These are phyloP conservation scores for Cynaeus angustus DNA, from an alignment of 2,888 invertebrate genomes.

Conservation along the genomic window DNA sequence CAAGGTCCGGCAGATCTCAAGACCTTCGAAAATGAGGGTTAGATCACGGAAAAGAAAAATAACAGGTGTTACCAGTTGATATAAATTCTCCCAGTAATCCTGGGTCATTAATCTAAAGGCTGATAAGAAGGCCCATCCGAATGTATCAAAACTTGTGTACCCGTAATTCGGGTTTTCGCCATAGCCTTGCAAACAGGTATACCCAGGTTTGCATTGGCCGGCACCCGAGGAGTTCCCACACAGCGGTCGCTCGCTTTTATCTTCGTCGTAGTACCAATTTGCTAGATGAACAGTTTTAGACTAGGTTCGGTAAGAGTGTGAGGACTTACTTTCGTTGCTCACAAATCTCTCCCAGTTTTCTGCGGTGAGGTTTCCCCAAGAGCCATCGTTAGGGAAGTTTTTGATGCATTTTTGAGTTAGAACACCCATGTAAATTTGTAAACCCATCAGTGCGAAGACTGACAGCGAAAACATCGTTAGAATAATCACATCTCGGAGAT, in stretches of 20 bases:
- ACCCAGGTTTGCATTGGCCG: constrained; percentile 90
- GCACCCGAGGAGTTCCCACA: constrained; percentile 96
- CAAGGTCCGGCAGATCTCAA: constrained; percentile 96
- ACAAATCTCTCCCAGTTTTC: constrained; percentile 89
- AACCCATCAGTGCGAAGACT: constrained; percentile 98
- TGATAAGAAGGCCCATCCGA: constrained; percentile 97
- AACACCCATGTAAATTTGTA: constrained; percentile 99
- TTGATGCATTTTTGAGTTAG: constrained; percentile 96
- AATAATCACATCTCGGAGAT: constrained; percentile 99
- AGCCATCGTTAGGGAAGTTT: constrained; percentile 90
- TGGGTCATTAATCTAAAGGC: constrained; percentile 99
- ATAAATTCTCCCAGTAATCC: constrained; percentile 99
- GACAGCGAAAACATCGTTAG: constrained; percentile 99
- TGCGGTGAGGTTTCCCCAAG: constrained; percentile 89
- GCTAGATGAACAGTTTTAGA: constrained; percentile 72
- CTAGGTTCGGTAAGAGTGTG: constrained; percentile 14
- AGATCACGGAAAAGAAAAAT: too few species aligned
- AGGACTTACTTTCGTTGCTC: constrained; percentile 84
- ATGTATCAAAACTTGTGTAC: constrained; percentile 98
- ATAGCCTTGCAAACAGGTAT: constrained; percentile 92
- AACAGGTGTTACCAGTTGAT: constrained; percentile 94
- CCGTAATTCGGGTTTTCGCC: constrained; percentile 97
- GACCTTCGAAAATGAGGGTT: constrained; percentile 77
- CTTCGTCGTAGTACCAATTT: constrained; percentile 82
- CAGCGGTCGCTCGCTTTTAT: constrained; percentile 81